Conservation (phyloP, 2,888 invertebrate genomes). For the Spilosoma lubricipeda region DNA sequence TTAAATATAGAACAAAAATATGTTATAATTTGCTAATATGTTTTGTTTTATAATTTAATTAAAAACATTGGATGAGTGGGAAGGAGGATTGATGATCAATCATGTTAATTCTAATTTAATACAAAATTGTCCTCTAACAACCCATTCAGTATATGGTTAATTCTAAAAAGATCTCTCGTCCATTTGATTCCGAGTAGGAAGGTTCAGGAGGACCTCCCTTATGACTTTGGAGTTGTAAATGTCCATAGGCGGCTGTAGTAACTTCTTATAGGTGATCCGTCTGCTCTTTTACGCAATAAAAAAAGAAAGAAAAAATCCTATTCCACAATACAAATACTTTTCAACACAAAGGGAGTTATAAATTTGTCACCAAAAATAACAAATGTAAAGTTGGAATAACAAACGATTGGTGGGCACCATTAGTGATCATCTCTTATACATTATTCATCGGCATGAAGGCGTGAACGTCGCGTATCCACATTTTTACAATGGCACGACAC, state of each 20-base stretch:
- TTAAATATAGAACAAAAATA: too few species aligned
- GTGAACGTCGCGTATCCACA: slow-evolving; percentile 41
- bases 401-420: slow-evolving; percentile 46
- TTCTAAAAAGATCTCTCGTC: neutral
- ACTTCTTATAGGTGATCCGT: neutral
- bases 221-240: neutral
- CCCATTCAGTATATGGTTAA: neutral
- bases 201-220: too few species aligned
- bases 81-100: too few species aligned
- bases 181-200: too few species aligned
- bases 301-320: neutral
- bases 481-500: slow-evolving; percentile 61
- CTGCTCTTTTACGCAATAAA: too few species aligned
- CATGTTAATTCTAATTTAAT: too few species aligned
- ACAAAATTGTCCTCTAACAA: neutral
- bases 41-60: too few species aligned
- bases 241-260: neutral
- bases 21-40: too few species aligned
- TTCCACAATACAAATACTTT: slow-evolving; percentile 15
- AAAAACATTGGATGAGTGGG: too few species aligned
- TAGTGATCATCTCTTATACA: slow-evolving; percentile 48
- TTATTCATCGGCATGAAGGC: slow-evolving; percentile 52
- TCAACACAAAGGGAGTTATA: slow-evolving; percentile 7
- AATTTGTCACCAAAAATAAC: slow-evolving; percentile 25
- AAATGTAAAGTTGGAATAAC: slow-evolving; percentile 38